These are phyloP conservation scores for Acleris literana DNA, from an alignment of 2,888 invertebrate genomes.

Conservation along the genomic window DNA sequence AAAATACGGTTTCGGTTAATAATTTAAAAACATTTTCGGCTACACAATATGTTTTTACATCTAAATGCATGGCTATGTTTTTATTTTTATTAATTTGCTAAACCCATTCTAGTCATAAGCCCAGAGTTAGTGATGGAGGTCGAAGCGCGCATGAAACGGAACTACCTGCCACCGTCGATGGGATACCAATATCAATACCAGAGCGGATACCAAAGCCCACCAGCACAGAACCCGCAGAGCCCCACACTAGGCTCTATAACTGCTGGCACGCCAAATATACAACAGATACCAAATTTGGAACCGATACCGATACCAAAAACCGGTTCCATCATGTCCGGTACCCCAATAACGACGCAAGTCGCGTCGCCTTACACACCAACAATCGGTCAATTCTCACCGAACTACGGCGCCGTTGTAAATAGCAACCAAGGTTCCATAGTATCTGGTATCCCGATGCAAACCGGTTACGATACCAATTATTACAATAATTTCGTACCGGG, in stretches of 20 bases:
- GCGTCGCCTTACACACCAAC: slow-evolving; percentile 51
- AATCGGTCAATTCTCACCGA: slow-evolving; percentile 47
- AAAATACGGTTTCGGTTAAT: not conserved
- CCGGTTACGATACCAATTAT: slow-evolving; percentile 22
- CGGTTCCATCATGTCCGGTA: slow-evolving; percentile 53
- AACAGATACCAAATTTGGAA: slow-evolving; percentile 60
- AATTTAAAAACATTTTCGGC: not conserved
- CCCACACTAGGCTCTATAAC: slow-evolving; percentile 53
- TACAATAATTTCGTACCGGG: slow-evolving; percentile 31
- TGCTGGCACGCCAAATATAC: slow-evolving; percentile 37
- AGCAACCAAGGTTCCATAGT: slow-evolving; percentile 37
- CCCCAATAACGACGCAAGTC: slow-evolving; percentile 48
- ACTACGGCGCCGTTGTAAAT: slow-evolving; percentile 43
- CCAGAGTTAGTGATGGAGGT: slow-evolving; percentile 95
- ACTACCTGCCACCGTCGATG: slow-evolving; percentile 89
- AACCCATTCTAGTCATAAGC: slow-evolving; percentile 88
- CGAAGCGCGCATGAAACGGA: slow-evolving; percentile 93
- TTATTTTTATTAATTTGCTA: slow-evolving; percentile 44
- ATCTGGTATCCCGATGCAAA: slow-evolving; percentile 37
- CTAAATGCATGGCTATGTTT: slow-evolving; percentile 49
- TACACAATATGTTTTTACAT: not conserved
- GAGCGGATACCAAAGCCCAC: slow-evolving; percentile 49
- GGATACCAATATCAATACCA: slow-evolving; percentile 67
- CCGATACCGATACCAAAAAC: slow-evolving; percentile 67
- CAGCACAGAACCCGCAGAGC: slow-evolving; percentile 46